A percentile compares a stretch with the other conserved stretches of the same genome.
Conservation (phyloP, 2,113 vertebrate species). For the Dermatemys mawii region DNA sequence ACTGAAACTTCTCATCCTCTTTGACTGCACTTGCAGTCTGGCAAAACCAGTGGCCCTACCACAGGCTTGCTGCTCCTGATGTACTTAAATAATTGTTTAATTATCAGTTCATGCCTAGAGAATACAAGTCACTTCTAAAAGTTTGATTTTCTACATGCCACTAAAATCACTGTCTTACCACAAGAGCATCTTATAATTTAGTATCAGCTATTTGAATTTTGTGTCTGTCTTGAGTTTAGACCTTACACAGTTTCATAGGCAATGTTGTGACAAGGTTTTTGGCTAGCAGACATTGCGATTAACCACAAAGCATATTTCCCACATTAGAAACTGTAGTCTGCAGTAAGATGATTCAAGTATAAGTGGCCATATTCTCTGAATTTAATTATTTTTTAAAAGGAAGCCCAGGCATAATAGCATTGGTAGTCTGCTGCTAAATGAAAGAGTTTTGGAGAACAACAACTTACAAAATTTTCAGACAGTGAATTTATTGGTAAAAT, state of each 20-base stretch:
- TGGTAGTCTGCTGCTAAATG: neutral
- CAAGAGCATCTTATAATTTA: neutral
- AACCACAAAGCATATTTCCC: neutral
- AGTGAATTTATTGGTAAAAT: neutral
- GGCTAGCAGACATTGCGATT: neutral
- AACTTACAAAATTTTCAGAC: conserved; percentile 10
- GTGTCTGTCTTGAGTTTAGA: neutral
- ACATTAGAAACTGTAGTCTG: neutral
- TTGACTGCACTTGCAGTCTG: neutral
- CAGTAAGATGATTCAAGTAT: neutral
- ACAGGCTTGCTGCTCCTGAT: neutral
- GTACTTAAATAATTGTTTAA: neutral
- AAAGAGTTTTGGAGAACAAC: neutral
- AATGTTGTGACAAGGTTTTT: neutral
- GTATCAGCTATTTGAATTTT: neutral
- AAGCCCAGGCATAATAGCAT: neutral
- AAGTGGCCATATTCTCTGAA: neutral
- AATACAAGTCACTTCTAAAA: neutral
- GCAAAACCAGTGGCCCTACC: neutral
- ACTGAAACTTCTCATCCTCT: neutral
- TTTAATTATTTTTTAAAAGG: neutral
- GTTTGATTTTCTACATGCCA: neutral
- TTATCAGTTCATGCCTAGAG: neutral
- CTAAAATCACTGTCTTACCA: neutral
- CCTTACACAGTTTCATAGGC: neutral